Base-by-base conservation (phyloP, 2,888 invertebrate species). In the Meandrusa payeni region DNA sequence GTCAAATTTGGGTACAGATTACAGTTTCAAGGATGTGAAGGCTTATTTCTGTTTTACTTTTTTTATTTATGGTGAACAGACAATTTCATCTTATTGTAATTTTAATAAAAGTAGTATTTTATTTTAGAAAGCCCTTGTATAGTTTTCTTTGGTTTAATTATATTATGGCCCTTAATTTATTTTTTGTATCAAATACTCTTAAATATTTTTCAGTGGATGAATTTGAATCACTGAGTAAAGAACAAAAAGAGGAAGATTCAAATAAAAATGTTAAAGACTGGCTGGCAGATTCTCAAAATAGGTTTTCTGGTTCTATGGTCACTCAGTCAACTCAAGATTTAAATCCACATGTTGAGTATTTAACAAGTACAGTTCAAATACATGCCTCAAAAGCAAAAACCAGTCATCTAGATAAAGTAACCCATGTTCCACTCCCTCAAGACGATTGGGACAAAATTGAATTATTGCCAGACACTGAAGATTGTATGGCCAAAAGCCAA, bases 381-480 rank as follows among this genome's bases (percentile, higher is more conserved):
- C 81, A 83, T 43, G 46, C 61, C 10, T 40, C 54, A 27, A 64
- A 57, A 15, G 66, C 63, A 46, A 75, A 67, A 47, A 48, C 46
- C 42, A 47, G 24, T 26, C 66, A 50, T 43, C 61, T 69, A 24
- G 43, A 52, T 29, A 71, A 71, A 55, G 53, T 69, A 31, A 47
- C 69, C 32, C 57, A 61, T 62, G 52, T 64, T 2, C 59, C 63
- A 45, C 57, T 59, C 48, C 55, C 68, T 40, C 82, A 85, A 64
- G 73, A 76, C 57, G 82, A 83, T 57, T 85, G 80, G 83, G 83
- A 86, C 47, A 80, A 78, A 62, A 86, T 87, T 54, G 85, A 86
- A 61, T 50, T 50, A 39, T 52, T 83, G 45, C 67, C 74, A 29
- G 76, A 77, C 37, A 51, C 60, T 42, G 75, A 77, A 50, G 60